A percentile compares a stretch with the other conserved stretches of the same genome.
Conservation (phyloP, 1,140 invertebrate genomes). For the Diorhabda elongata region DNA sequence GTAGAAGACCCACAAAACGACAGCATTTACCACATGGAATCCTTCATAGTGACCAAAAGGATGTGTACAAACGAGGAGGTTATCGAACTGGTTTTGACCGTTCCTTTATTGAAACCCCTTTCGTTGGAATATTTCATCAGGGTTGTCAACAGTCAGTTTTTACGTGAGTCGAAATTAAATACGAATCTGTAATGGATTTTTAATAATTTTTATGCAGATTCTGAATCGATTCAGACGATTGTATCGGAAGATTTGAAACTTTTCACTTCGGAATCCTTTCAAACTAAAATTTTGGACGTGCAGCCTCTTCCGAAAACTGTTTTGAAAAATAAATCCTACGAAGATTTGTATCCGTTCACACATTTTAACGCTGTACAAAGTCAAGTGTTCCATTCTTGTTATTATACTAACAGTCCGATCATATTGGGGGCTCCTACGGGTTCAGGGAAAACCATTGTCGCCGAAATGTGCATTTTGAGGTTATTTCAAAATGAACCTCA, state of each 20-base stretch:
- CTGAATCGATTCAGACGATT: constrained; percentile 54
- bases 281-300: constrained; percentile 89
- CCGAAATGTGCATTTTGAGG: constrained; percentile 95
- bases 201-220: constrained; percentile 30
- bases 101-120: constrained; percentile 87
- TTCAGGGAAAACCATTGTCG: constrained; percentile 97
- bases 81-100: constrained; percentile 90
- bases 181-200: background rate
- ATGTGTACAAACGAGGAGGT: constrained; percentile 66
- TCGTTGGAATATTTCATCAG: constrained; percentile 90
- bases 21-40: constrained; percentile 94
- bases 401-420: constrained; percentile 92
- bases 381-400: constrained; percentile 95
- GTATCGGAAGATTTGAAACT: constrained; percentile 88
- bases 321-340: constrained; percentile 71
- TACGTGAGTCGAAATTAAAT: constrained; percentile 55
- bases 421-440: constrained; percentile 96
- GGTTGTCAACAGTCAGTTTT: constrained; percentile 85
- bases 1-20: constrained; percentile 93
- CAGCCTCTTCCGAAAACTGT: constrained; percentile 80
- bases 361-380: constrained; percentile 99
- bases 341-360: constrained; percentile 84
- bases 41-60: constrained; percentile 86
- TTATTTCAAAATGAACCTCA: constrained; percentile 81
- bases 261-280: constrained; percentile 87